Evolutionary conservation across 2,113 vertebrate genomes (phyloP).

Genomic region (Ailurus styani): DNA sequence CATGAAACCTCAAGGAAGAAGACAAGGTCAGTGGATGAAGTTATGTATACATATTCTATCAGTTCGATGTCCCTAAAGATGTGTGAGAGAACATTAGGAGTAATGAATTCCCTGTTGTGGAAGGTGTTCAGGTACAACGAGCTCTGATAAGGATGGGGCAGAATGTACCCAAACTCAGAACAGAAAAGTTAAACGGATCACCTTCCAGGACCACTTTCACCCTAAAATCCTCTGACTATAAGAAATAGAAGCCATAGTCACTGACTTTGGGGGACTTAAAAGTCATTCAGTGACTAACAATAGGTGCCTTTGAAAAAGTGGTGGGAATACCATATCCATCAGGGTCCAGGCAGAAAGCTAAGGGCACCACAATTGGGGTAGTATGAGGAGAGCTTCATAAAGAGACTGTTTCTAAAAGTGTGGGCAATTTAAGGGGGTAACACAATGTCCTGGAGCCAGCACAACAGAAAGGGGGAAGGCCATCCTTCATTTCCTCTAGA

Average conservation of each 20-base stretch:
- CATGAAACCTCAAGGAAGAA: background rate
- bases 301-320: background rate
- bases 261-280: background rate
- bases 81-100: background rate
- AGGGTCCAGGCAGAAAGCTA: background rate
- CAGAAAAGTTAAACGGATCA: background rate
- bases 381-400: background rate
- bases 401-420: background rate
- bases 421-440: background rate
- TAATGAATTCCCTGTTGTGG: background rate
- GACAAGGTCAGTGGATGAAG: background rate
- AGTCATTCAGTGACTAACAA: background rate
- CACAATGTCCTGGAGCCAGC: background rate
- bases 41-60: background rate
- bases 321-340: background rate
- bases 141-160: background rate
- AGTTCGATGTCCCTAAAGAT: background rate
- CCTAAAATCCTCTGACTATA: background rate
- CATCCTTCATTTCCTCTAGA: background rate
- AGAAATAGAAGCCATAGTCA: background rate
- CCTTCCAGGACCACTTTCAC: background rate
- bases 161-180: background rate
- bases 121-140: background rate
- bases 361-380: background rate
- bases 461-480: background rate